phyloP scores from a whole-genome alignment of 2,888 invertebrate species.

The Scaptomyza flava region DNA sequence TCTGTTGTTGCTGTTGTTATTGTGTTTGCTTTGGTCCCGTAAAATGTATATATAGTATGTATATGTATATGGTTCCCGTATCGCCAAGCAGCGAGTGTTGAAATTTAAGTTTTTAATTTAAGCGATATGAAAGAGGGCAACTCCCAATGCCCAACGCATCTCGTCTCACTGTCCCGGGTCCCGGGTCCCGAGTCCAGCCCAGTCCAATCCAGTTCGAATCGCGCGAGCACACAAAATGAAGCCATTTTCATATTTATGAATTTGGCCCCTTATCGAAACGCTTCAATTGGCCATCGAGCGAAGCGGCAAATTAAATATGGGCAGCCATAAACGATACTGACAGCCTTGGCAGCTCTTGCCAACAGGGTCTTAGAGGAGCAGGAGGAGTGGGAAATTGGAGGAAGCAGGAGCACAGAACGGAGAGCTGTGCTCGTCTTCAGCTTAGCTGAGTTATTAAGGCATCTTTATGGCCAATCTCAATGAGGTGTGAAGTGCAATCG shows the following conservation, averaged over 20 bases:
- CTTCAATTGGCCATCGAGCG: conserved; percentile 78
- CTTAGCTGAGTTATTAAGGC: conserved; percentile 83
- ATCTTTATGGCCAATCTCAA: conserved; percentile 83
- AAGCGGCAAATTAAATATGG: conserved; percentile 78
- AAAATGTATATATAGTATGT: conserved; percentile 60
- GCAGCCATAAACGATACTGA: conserved; percentile 79
- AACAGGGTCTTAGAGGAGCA: conserved; percentile 6
- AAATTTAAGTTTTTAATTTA: conserved; percentile 79
- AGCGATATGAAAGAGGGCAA: conserved; percentile 70
- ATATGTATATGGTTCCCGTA: conserved; percentile 34
- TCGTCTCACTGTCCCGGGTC: neutral
- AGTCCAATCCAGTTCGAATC: conserved; percentile 30
- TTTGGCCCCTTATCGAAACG: conserved; percentile 77
- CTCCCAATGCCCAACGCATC: conserved; percentile 19
- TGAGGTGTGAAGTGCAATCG: conserved; percentile 83
- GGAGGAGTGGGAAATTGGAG: neutral
- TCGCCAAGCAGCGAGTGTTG: conserved; percentile 72
- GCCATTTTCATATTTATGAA: conserved; percentile 81
- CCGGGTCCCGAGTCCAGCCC: conserved; percentile 1
- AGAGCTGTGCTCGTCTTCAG: conserved; percentile 42
- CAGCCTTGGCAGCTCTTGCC: conserved; percentile 42
- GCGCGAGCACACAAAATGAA: conserved; percentile 66
- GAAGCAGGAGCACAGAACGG: conserved; percentile 14
- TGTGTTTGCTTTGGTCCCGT: conserved; percentile 66
- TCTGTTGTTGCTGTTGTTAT: conserved; percentile 25